Percentiles rank a stretch among this genome's conserved stretches.
phyloP scores from a whole-genome alignment of 1,140 invertebrate genomes.

The Drosophila arawakana region DNA sequence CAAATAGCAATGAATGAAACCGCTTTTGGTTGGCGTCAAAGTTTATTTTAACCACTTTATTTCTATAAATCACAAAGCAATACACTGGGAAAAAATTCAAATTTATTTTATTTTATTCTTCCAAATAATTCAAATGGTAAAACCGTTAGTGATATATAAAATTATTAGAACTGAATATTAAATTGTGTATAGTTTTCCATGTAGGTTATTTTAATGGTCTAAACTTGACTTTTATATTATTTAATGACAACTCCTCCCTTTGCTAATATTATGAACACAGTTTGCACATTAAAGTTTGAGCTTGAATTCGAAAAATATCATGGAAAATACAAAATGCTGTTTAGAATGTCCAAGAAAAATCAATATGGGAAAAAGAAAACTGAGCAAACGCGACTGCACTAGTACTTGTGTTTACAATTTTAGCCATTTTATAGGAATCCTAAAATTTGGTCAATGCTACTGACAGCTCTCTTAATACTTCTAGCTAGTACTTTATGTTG shows the following conservation, averaged over 20 bases:
- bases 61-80: not conserved
- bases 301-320: slow-evolving; percentile 36
- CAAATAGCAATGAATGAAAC: slow-evolving; percentile 3
- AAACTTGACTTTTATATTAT: slow-evolving; percentile 22
- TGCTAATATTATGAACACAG: slow-evolving; percentile 59
- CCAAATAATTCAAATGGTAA: no score
- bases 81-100: not conserved
- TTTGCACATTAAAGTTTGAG: slow-evolving; percentile 59
- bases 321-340: slow-evolving; percentile 57
- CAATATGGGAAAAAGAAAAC: not conserved
- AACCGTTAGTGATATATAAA: no score
- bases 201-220: not conserved
- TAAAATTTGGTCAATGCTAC: no score
- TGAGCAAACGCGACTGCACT: not conserved
- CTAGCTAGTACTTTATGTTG: no score
- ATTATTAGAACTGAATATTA: no score
- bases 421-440: no score
- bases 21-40: not conserved
- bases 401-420: no score
- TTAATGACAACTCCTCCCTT: not conserved
- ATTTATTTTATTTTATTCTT: no score
- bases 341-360: not conserved
- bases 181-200: not conserved
- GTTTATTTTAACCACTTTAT: not conserved
- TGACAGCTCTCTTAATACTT: no score